A percentile compares a stretch with the other conserved stretches of the same genome.
These are phyloP conservation scores for Metalampra italica DNA, from an alignment of 2,888 invertebrate genomes.

Conservation along the genomic window DNA sequence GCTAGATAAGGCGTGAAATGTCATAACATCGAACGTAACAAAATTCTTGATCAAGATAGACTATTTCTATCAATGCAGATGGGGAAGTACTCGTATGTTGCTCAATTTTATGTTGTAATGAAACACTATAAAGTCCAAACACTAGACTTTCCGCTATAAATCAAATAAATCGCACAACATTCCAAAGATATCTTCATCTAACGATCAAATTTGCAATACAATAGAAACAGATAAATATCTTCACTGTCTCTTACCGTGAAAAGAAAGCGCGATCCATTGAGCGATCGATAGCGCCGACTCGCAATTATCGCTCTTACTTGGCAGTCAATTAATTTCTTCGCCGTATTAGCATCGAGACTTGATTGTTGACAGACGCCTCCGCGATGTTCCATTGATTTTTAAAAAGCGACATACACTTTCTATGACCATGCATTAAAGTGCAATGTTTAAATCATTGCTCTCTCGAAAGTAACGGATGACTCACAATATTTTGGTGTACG, in stretches of 20 bases:
- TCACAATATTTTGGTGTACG: neutral
- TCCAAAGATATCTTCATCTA: neutral
- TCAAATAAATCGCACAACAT: neutral
- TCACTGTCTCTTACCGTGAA: constrained; percentile 24
- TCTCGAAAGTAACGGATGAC: neutral
- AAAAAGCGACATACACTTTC: constrained; percentile 41
- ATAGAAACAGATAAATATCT: constrained; percentile 19
- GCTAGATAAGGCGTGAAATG: too few species aligned
- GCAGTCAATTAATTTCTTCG: constrained; percentile 42
- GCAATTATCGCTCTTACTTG: constrained; percentile 43
- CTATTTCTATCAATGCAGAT: too few species aligned
- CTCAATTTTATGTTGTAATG: too few species aligned
- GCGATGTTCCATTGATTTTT: constrained; percentile 48
- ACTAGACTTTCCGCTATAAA: neutral
- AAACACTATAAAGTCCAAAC: too few species aligned
- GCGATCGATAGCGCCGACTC: constrained; percentile 31
- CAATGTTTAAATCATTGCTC: neutral
- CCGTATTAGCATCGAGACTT: constrained; percentile 25
- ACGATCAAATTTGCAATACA: constrained; percentile 12
- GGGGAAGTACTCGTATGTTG: too few species aligned
- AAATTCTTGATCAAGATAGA: too few species aligned
- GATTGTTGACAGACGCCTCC: constrained; percentile 26
- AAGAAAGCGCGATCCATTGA: constrained; percentile 41
- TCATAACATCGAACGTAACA: too few species aligned
- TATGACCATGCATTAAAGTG: constrained; percentile 22